Evolutionary conservation across 2,113 vertebrate genomes (phyloP).

Genomic region (Chiloscyllium plagiosum): DNA sequence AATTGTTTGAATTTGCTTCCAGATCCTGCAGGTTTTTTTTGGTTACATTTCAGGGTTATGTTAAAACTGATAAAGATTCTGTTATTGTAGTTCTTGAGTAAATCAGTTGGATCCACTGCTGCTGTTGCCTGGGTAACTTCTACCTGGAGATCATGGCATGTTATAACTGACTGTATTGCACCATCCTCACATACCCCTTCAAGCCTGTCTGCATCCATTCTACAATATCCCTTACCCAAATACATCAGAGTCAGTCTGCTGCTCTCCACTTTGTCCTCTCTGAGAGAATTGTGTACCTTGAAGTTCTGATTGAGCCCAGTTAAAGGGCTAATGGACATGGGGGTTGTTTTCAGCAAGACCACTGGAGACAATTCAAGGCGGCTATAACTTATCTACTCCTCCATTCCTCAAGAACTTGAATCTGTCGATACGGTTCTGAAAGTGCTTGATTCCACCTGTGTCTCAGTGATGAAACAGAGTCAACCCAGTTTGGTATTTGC

Average conservation of each 20-base stretch:
- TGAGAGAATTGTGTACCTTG: no score
- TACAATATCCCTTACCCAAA: no score
- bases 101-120: background rate
- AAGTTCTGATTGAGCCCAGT: no score
- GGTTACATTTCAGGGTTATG: background rate
- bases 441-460: background rate
- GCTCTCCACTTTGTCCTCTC: no score
- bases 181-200: no score
- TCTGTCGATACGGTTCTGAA: background rate
- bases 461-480: background rate
- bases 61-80: background rate
- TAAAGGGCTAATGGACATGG: background rate
- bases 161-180: no score
- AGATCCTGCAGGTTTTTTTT: background rate
- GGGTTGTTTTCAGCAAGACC: background rate
- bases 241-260: no score
- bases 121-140: no score
- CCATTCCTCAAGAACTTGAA: background rate
- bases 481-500: background rate
- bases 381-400: background rate
- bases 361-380: background rate
- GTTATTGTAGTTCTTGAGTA: background rate
- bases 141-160: no score
- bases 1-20: background rate
- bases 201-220: no score